phyloP scores from a whole-genome alignment of 2,888 invertebrate species.

The Synergus itoensis region DNA sequence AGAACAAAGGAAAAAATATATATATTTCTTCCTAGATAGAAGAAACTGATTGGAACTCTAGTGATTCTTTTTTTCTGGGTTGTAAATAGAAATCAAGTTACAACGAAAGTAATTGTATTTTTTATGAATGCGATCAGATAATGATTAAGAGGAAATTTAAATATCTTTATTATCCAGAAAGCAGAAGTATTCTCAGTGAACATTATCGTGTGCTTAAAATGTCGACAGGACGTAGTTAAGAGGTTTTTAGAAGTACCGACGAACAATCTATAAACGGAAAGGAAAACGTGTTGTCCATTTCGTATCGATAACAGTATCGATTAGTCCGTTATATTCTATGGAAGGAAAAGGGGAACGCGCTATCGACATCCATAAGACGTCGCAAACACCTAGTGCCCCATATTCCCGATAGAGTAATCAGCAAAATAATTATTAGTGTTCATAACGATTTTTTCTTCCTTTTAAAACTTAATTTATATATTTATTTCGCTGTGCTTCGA shows the following conservation, averaged over 20 bases:
- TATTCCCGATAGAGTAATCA: slow-evolving; percentile 39
- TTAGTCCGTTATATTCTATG: slow-evolving; percentile 39
- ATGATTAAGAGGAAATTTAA: not conserved
- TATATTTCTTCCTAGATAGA: no score
- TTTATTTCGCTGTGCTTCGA: not conserved
- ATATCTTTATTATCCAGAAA: not conserved
- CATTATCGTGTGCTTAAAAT: slow-evolving; percentile 11
- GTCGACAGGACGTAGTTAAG: slow-evolving; percentile 38
- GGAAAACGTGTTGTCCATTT: slow-evolving; percentile 45
- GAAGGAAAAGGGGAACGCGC: slow-evolving; percentile 41
- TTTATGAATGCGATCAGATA: not conserved
- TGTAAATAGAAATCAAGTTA: not conserved
- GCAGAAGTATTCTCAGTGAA: not conserved
- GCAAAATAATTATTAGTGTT: slow-evolving; percentile 17
- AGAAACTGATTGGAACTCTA: no score
- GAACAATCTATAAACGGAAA: slow-evolving; percentile 42
- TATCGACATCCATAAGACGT: slow-evolving; percentile 36
- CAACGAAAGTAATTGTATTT: not conserved
- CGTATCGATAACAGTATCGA: slow-evolving; percentile 42
- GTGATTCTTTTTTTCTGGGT: no score
- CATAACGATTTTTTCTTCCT: slow-evolving; percentile 6
- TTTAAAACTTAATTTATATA: not conserved
- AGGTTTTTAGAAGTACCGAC: slow-evolving; percentile 29
- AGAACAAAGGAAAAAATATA: no score
- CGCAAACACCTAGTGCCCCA: slow-evolving; percentile 33